Conservation (phyloP, 2,797 vertebrate genomes). For the Naso thynnoides region DNA sequence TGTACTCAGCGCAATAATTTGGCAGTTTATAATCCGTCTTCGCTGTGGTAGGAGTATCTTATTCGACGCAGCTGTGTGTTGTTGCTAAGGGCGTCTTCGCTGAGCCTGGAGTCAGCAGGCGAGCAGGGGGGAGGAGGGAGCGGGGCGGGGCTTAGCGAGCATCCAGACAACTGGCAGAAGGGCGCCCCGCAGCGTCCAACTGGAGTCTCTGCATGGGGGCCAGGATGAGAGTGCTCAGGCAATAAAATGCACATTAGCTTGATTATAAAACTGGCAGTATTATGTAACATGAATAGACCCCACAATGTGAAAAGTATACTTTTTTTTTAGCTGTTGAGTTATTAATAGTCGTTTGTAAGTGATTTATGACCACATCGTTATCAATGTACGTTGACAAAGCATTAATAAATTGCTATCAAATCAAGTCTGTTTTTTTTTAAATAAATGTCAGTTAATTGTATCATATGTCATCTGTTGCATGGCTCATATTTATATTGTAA, state of each 20-base stretch:
- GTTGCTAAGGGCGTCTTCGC: constrained; percentile 87
- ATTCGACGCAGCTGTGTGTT: constrained; percentile 71
- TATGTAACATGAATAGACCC: not conserved
- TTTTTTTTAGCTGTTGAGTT: no score
- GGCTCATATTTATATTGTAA: no score
- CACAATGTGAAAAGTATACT: not conserved
- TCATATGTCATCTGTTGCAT: no score
- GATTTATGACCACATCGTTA: not conserved
- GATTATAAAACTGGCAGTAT: not conserved
- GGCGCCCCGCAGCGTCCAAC: constrained; percentile 51
- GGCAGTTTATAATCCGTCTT: constrained; percentile 65
- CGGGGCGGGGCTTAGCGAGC: constrained; percentile 36
- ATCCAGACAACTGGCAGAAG: constrained; percentile 21
- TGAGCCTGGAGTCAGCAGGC: constrained; percentile 66
- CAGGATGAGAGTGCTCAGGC: not conserved
- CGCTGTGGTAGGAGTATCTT: constrained; percentile 52
- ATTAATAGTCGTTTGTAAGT: not conserved
- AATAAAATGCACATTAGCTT: not conserved
- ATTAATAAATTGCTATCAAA: not conserved
- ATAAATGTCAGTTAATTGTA: not conserved
- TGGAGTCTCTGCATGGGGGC: constrained; percentile 13
- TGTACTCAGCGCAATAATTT: constrained; percentile 40
- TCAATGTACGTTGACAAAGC: not conserved
- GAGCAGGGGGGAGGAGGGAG: constrained; percentile 43
- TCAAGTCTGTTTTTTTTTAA: no score